Evolutionary conservation across 2,113 vertebrate genomes (phyloP), one percentile per base, ranked within the genome.

Genomic region (Tympanuchus pallidicinctus): DNA sequence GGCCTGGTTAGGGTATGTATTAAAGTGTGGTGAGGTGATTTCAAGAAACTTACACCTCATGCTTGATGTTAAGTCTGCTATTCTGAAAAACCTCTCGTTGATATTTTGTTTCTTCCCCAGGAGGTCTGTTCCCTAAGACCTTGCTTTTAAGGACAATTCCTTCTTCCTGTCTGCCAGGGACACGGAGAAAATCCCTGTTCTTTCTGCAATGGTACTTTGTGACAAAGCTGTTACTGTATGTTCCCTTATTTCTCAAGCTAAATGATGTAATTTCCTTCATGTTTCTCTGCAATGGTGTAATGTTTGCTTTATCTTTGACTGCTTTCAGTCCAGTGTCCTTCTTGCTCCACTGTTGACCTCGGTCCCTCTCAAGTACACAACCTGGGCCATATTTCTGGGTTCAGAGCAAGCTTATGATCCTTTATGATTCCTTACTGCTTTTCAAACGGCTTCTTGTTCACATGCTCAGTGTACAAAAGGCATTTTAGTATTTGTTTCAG

Each of bases 1-100:
- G 14, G n/a, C 1, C 61, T 2, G 0, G 1, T 48, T 36, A 3
- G 28, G 21, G 56, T 10, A 52, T 45, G 34, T 2, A n/a, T 30
- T 48, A 63, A 54, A 4, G 56, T 1, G 32, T 70, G n/a, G 2
- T 17, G 30, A 89, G 78, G 78, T 43, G 28, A 65, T n/a, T 57
- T 69, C 57, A 4, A 7, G 22, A 30, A 61, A 21, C 43, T 67
- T 73, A 11, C 32, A 11, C 13, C 11, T 47, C 30, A 10, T 56
- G 42, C 21, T 13, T 54, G 45, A 28, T 10, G 17, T 9, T 11
- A 13, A 5, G 19, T n/a, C 47, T 67, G 56, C 36, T 75, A 0
- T 21, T 45, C n/a, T 52, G 45, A 61, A 22, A 60, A 66, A n/a
- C 5, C 11, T 59, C 2, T 13, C 28, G 21, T 0, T 11, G n/a